Percentiles rank a stretch among this genome's conserved stretches.
Evolutionary conservation across 2,797 vertebrate genomes (phyloP).

Genomic region (Corythornis leucogaster): DNA sequence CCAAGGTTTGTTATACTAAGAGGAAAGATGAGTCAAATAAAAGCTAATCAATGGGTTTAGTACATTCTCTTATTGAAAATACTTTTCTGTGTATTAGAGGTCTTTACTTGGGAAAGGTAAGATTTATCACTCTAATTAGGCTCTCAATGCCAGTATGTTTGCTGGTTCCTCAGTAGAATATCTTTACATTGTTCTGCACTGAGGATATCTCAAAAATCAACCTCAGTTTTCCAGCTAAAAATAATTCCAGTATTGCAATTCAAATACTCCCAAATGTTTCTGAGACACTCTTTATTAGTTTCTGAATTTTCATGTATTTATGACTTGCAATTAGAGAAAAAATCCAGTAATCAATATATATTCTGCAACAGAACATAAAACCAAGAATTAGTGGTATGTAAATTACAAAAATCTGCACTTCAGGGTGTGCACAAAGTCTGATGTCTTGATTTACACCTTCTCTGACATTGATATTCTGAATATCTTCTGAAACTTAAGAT

Average conservation of each 20-base stretch:
- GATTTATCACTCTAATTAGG: not conserved
- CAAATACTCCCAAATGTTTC: not conserved
- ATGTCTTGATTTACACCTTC: not conserved
- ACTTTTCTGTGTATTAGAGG: not conserved
- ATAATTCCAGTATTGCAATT: not conserved
- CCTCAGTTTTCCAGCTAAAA: not conserved
- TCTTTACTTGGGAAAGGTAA: not conserved
- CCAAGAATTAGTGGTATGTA: not conserved
- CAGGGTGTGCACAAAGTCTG: not conserved
- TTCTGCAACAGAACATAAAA: not conserved
- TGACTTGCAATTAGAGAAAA: not conserved
- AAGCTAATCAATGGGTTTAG: not conserved
- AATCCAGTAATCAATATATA: not conserved
- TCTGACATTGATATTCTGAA: not conserved
- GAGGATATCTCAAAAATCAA: slow-evolving; percentile 10
- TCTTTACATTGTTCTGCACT: not conserved
- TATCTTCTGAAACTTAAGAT: not conserved
- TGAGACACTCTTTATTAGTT: not conserved
- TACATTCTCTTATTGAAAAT: not conserved
- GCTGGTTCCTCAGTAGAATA: not conserved
- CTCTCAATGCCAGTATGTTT: not conserved
- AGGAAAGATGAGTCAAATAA: slow-evolving; percentile 1
- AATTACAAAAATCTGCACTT: not conserved
- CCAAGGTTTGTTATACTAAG: not conserved
- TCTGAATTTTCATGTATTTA: not conserved